Evolutionary conservation across 2,113 vertebrate species (phyloP).

Genomic region (Ammodytes dubius): DNA sequence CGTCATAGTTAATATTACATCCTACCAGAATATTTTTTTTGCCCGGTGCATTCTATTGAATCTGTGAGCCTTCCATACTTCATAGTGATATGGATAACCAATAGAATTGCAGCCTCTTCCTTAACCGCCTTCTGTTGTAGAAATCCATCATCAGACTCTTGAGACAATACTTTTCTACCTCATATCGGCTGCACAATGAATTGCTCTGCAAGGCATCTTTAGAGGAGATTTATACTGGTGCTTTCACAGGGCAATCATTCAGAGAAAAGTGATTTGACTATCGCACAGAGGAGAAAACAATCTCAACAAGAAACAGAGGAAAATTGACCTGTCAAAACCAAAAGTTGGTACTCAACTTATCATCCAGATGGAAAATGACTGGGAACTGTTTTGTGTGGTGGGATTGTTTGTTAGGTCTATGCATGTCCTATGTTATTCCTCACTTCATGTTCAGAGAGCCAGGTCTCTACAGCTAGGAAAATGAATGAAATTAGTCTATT

Average conservation of each 20-base stretch:
- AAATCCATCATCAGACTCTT: slow-evolving; percentile 57
- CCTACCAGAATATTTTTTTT: no score
- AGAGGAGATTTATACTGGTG: slow-evolving; percentile 54
- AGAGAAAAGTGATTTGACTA: slow-evolving; percentile 52
- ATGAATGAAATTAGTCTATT: neutral
- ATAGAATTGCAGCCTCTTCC: slow-evolving; percentile 58
- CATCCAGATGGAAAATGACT: slow-evolving; percentile 31
- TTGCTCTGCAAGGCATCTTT: slow-evolving; percentile 51
- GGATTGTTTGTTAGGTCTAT: neutral
- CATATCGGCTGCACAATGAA: slow-evolving; percentile 59
- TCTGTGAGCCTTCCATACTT: slow-evolving; percentile 17
- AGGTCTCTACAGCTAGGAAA: neutral
- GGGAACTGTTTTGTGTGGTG: slow-evolving; percentile 5
- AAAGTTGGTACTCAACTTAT: slow-evolving; percentile 44
- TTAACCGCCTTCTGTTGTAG: slow-evolving; percentile 41
- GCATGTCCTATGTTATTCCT: neutral
- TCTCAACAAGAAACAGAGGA: slow-evolving; percentile 32
- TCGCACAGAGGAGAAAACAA: slow-evolving; percentile 42
- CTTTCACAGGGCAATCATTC: slow-evolving; percentile 48
- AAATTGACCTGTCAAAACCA: slow-evolving; percentile 65
- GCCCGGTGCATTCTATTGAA: slow-evolving; percentile 16
- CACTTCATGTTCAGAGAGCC: neutral
- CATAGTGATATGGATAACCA: slow-evolving; percentile 63
- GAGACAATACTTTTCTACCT: slow-evolving; percentile 32
- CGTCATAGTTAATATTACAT: no score